Evolutionary conservation across 2,888 invertebrate genomes (phyloP).

Genomic region (Amitus sp.): DNA sequence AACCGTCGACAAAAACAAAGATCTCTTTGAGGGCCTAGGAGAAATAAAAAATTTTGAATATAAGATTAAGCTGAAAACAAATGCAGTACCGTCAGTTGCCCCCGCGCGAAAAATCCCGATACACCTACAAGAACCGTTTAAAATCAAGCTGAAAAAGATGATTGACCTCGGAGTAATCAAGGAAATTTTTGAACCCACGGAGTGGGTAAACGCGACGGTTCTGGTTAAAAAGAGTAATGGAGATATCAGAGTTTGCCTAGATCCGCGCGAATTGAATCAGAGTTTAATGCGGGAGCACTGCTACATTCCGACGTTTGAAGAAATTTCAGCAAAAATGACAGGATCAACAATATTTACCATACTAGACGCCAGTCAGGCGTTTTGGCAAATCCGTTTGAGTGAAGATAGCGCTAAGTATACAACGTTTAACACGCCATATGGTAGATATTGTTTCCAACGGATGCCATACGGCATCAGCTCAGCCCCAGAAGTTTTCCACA

Average conservation of each 20-base stretch:
- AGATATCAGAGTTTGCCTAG: slow-evolving; percentile 33
- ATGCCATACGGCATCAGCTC: slow-evolving; percentile 47
- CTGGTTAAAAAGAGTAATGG: slow-evolving; percentile 29
- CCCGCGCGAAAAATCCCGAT: slow-evolving; percentile 33
- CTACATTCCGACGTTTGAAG: too few species aligned
- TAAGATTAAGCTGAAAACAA: slow-evolving; percentile 37
- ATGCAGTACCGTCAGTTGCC: slow-evolving; percentile 18
- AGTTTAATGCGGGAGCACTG: slow-evolving; percentile 35
- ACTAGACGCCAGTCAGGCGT: slow-evolving; percentile 43
- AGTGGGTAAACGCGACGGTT: slow-evolving; percentile 25
- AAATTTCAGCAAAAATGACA: too few species aligned
- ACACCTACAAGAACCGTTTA: slow-evolving; percentile 32
- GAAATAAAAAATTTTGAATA: slow-evolving; percentile 30
- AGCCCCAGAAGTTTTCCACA: slow-evolving; percentile 49
- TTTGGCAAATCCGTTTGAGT: slow-evolving; percentile 42
- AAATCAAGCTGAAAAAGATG: neutral
- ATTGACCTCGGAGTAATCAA: neutral
- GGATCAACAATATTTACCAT: slow-evolving; percentile 39
- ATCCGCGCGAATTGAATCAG: slow-evolving; percentile 37
- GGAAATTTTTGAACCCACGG: neutral
- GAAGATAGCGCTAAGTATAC: slow-evolving; percentile 22
- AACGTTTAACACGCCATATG: slow-evolving; percentile 47
- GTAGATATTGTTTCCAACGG: slow-evolving; percentile 45
- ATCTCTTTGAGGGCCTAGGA: slow-evolving; percentile 25
- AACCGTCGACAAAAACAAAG: slow-evolving; percentile 1